A percentile compares a stretch with the other conserved stretches of the same genome.
Conservation (phyloP, 1,140 invertebrate species). For the Drosophila repletoides region DNA sequence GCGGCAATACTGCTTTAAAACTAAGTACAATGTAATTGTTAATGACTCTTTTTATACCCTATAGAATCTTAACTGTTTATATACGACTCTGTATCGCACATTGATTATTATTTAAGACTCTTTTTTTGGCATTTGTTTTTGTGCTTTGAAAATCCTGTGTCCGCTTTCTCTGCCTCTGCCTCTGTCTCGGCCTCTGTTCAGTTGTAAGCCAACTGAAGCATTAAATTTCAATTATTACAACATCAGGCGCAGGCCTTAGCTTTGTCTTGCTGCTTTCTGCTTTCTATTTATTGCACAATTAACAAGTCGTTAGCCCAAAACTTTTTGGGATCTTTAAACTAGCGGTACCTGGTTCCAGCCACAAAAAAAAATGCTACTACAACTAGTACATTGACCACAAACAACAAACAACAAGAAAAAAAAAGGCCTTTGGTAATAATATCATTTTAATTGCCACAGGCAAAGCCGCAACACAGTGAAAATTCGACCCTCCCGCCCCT, state of each 20-base stretch:
- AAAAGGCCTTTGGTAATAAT: constrained; percentile 51
- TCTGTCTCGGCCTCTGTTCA: too few relatives aligned
- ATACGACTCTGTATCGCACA: background rate
- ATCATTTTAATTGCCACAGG: constrained; percentile 70
- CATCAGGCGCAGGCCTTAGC: constrained; percentile 29
- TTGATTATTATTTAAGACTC: constrained; percentile 2
- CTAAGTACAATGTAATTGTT: too few relatives aligned
- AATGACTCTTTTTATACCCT: background rate
- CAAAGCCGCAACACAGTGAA: constrained; percentile 10
- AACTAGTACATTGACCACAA: constrained; percentile 39
- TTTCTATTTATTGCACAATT: constrained; percentile 79
- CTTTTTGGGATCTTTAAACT: constrained; percentile 27
- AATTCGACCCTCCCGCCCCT: too few relatives aligned
- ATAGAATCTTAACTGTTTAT: too few relatives aligned
- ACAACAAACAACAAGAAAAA: background rate
- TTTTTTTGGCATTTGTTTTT: too few relatives aligned
- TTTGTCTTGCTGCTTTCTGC: constrained; percentile 46
- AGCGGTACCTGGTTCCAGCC: constrained; percentile 48
- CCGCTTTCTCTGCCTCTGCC: background rate
- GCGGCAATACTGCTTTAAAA: background rate
- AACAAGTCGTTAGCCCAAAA: constrained; percentile 69
- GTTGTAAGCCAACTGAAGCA: too few relatives aligned
- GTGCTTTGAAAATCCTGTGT: constrained; percentile 8
- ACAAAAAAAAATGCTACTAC: too few relatives aligned
- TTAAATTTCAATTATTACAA: constrained; percentile 76